Evolutionary conservation across 2,797 vertebrate species (phyloP), one percentile per base, ranked within the genome.

Genomic region (Chaetophractus vellerosus): DNA sequence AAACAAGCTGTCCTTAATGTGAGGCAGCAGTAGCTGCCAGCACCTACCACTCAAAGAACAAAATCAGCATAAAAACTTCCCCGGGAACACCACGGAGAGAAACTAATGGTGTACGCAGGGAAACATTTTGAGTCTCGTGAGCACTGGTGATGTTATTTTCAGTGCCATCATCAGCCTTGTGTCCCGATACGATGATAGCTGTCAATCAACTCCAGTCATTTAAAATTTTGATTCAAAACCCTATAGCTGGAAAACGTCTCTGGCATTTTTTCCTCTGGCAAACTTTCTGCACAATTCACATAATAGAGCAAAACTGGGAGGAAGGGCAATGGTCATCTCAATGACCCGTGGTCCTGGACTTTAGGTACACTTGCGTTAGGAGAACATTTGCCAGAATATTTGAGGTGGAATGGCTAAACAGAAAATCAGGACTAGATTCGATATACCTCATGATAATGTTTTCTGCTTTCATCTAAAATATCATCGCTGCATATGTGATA

Each of bases 171-270:
- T 83, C 61, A 52, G 72, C 69, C 48, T 48, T 28, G 26, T 76
- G 64, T 26, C 64, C n/a, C 48, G 45, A 87, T 26, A 59, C 1
- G 33, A 48, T 93, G 90, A 90, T 61, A 36, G 89, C 85, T 96
- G 95, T 93, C 96, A 69, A 86, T 96, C 96, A 95, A 36, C 6
- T 79, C 50, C n/a, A 55, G 66, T 50, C 80, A 45, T 80, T 86
- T 36, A 79, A 61, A 90, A 64, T 92, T 57, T 68, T 72, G 90
- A 93, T 64, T 74, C 2, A 0, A 85, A 74, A 92, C 15, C 31
- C 6, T 21, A 23, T 14, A 50, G 57, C 12, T 9, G n/a, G 74
- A 86, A 59, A 90, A 74, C 1, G 0, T 31, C 69, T 85, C 57
- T 66, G 28, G n/a, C 6, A 38, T 82, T 72, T 79, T 79, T 31